Conservation (phyloP, 2,797 vertebrate genomes). For the Dicrostonyx torquatus region DNA sequence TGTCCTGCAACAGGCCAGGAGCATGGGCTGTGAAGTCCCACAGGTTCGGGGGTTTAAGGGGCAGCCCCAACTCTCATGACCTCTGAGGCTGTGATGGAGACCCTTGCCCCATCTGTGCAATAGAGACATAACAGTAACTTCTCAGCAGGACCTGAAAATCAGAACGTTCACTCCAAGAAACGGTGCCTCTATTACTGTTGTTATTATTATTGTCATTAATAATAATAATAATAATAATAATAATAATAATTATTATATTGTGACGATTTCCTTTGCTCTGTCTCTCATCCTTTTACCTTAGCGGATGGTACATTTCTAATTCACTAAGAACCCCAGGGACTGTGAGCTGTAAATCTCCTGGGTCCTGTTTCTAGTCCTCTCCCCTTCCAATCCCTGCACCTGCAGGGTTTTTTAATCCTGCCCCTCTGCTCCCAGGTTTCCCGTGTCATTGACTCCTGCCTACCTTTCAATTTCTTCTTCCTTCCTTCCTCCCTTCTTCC, state of each 20-base stretch:
- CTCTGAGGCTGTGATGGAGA: not conserved
- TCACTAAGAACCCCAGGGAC: not conserved
- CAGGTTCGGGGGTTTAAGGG: not conserved
- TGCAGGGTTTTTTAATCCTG: not conserved
- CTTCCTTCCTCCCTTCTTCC: rapidly evolving
- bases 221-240: too few relatives aligned
- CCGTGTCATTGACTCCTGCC: not conserved
- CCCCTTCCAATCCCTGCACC: not conserved
- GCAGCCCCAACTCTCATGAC: not conserved
- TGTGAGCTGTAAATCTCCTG: not conserved
- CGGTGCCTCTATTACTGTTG: rapidly evolving
- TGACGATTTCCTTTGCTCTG: rapidly evolving
- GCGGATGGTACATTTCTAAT: not conserved
- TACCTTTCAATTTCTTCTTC: not conserved
- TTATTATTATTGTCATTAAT: not conserved
- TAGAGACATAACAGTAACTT: not conserved
- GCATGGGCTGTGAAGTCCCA: not conserved
- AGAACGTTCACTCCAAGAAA: not conserved
- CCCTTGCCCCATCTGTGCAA: rapidly evolving
- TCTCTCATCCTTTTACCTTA: too few relatives aligned
- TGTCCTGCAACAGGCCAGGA: not conserved
- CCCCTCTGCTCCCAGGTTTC: too few relatives aligned
- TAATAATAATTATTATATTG: rapidly evolving
- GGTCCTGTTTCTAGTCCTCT: rapidly evolving
- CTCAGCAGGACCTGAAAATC: not conserved